Base-by-base conservation (phyloP, 2,797 vertebrate species). In the Malurus leucopterus region DNA sequence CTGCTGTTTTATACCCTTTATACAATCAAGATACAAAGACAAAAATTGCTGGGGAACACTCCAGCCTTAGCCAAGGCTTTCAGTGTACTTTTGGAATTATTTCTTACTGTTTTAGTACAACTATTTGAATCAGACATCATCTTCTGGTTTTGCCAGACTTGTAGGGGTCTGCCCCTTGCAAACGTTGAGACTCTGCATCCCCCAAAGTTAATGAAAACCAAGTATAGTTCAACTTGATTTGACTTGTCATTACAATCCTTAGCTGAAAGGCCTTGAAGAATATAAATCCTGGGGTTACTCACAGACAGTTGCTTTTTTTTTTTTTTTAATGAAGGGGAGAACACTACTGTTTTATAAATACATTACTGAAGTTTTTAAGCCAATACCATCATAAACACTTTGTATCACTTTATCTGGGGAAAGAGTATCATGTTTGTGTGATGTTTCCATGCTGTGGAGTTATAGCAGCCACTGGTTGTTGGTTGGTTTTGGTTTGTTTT, bases 291-390 rank as follows among this genome's bases (percentile, higher is more conserved):
- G n/a, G 23, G 46, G 18, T 38, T 59, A 13, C 17, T 34, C 9
- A 26, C 4, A 43, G 49, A 16, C 4, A 18, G 11, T 63, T 50
- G 34, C 9, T 36, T 36, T 36, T 36, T 36, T 36, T 36, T 36
- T 36, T 27, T 49, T 38, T 4, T 6, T 36, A 36, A 36, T n/a
- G 24, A 24, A 69, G 29, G 17, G 29, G 29, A 57, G 72, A 74
- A 30, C 17, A 4, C 72, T 54, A 26, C 4, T 21, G 7, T 12
- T 74, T 71, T 34, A 24, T 51, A 84, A 57, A 49, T 26, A 36
- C 0, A 0, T 22, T 14, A 17, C 10, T 9, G 6, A 55, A 27
- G 3, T 7, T 43, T 75, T 62, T 14, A 54, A 70, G 27, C 13
- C 2, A 6, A 11, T 16, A 20, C 4, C 1, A 14, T 32, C 4